Percentiles rank a stretch among this genome's conserved stretches.
Evolutionary conservation across 1,140 invertebrate genomes (phyloP).

Genomic region (Stratiolaelaps scimitus): DNA sequence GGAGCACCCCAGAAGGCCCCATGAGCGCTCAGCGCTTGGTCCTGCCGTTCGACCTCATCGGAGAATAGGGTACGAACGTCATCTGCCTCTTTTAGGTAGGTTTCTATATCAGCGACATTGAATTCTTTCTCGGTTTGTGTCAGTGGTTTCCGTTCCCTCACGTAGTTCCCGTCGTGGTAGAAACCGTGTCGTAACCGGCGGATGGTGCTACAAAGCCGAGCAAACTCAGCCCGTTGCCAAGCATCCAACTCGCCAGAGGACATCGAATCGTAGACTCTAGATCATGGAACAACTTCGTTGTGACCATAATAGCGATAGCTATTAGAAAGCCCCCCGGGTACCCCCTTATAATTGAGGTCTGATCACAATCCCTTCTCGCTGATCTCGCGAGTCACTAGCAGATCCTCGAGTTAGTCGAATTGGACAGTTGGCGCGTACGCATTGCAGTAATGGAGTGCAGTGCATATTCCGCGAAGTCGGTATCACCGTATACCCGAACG

Average conservation of each 20-base stretch:
- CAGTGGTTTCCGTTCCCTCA: neutral
- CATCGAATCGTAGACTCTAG: too few relatives aligned
- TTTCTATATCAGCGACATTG: neutral
- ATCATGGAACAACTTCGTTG: too few relatives aligned
- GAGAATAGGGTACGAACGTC: neutral
- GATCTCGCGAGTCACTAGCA: too few relatives aligned
- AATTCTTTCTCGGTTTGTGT: neutral
- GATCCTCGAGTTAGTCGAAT: too few relatives aligned
- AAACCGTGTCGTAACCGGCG: conserved; percentile 11
- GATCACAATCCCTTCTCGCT: too few relatives aligned
- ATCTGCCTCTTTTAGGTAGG: neutral
- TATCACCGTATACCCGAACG: too few relatives aligned
- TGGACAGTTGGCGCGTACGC: too few relatives aligned
- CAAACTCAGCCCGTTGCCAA: conserved; percentile 21
- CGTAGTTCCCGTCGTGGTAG: conserved; percentile 23
- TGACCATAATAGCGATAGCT: too few relatives aligned
- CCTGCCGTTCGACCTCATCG: conserved; percentile 10
- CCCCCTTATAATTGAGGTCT: too few relatives aligned
- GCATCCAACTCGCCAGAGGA: conserved; percentile 7
- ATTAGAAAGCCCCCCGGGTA: too few relatives aligned
- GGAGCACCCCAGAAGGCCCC: neutral
- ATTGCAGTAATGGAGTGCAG: too few relatives aligned
- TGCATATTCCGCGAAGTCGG: too few relatives aligned
- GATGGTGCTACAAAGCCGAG: conserved; percentile 2
- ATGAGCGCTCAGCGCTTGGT: neutral